Base-by-base conservation (phyloP, 2,888 invertebrate species). In the Callinectes sapidus region DNA sequence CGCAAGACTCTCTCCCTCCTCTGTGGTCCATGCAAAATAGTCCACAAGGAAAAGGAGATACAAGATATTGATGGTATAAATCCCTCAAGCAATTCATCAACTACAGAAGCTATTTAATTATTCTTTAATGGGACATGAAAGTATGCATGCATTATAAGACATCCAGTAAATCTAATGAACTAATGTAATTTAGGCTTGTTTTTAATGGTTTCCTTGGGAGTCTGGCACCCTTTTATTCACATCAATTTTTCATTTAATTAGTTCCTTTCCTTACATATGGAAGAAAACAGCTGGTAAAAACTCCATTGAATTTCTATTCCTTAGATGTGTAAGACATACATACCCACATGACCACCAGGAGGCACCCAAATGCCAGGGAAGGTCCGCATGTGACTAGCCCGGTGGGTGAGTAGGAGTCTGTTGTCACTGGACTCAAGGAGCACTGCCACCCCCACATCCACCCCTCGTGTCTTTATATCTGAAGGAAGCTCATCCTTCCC, bases 341-440 rank as follows among this genome's bases (percentile, higher is more conserved):
- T 87, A 95, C 95, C 96, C 66, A 96, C 94, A 94, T 96, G 96
- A 5, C 96, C 96, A 89, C 96, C 96, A 94, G 96, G 96, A 42
- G 96, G 96, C 0, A 96, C 96, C 96, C 96, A 96, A 8, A 96
- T 95, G 14, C 95, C 95, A 13, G 96, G 96, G 95, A 96, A 96
- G 66, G 96, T 95, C 28, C 96, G 93, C 95, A 96, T 95, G 91
- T 95, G 95, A 28, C 95, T 94, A 3, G 96, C 95, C 81, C 96
- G 95, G 77, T 96, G 95, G 5, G 96, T 96, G 87, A 96, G 95
- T 23, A 96, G 95, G n/a, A 96, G 94, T 91, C 95, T 95, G 5
- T 95, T 95, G 95, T 96, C 96, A 48, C 95, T 95, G 10, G 95
- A 95, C 95, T 96, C 96, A 28, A 96, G 94, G 28, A 96, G 92